Conservation (phyloP, 2,797 vertebrate genomes). For the Holocentrus rufus region DNA sequence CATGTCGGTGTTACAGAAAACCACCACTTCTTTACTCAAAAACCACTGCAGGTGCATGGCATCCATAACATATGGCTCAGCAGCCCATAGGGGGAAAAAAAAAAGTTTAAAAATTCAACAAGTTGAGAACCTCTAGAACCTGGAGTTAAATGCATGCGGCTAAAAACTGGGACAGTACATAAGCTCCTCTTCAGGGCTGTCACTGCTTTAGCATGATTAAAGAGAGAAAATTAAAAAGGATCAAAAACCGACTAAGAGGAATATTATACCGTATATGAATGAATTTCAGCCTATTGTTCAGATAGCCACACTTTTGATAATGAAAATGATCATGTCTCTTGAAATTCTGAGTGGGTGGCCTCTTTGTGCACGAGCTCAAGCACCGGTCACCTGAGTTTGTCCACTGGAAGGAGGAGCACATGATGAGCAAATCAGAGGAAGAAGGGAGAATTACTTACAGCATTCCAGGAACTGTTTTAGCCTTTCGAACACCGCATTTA, state of each 20-base stretch:
- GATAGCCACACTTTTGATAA: too few relatives aligned
- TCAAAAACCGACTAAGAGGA: constrained; percentile 10
- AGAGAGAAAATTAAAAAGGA: neutral
- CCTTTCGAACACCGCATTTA: constrained; percentile 93
- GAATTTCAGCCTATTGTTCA: neutral
- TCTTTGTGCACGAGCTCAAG: constrained; percentile 26
- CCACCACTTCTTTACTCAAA: neutral
- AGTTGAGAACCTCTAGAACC: neutral
- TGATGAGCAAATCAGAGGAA: constrained; percentile 36
- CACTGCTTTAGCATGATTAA: neutral
- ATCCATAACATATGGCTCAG: too few relatives aligned
- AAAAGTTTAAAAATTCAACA: neutral
- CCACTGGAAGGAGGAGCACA: constrained; percentile 29
- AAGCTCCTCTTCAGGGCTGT: neutral
- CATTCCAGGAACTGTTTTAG: constrained; percentile 95
- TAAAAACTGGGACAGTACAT: neutral
- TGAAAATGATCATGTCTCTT: neutral
- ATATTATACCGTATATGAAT: neutral
- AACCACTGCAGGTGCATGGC: neutral
- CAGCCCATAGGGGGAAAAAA: too few relatives aligned
- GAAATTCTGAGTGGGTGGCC: constrained; percentile 23
- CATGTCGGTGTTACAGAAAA: neutral
- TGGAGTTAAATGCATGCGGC: neutral
- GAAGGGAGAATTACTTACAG: constrained; percentile 86
- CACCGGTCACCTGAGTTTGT: constrained; percentile 22